Conservation (phyloP, 2,797 vertebrate genomes). For the Tokudaia muenninki region DNA sequence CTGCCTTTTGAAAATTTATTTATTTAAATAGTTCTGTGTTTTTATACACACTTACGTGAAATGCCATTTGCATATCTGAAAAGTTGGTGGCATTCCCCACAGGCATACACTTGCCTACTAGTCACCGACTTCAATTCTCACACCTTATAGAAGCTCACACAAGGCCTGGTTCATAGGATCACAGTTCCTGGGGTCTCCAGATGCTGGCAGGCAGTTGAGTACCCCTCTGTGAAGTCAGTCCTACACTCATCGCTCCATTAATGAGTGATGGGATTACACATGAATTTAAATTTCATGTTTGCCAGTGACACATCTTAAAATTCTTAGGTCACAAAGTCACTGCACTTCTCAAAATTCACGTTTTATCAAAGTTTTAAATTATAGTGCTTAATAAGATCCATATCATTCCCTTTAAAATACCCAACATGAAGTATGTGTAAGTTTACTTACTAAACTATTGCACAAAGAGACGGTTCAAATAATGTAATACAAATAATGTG, state of each 20-base stretch:
- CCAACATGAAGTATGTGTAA: background rate
- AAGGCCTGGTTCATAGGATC: background rate
- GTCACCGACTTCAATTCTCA: background rate
- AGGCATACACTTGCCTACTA: background rate
- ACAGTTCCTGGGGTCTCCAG: background rate
- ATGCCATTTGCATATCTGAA: background rate
- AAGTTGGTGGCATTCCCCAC: background rate
- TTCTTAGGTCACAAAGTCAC: background rate
- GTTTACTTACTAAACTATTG: background rate
- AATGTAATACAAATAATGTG: background rate
- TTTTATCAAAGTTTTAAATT: constrained; percentile 13
- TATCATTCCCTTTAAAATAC: background rate
- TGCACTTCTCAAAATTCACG: constrained; percentile 7
- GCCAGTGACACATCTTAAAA: background rate
- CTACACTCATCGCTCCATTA: background rate
- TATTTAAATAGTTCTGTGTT: background rate
- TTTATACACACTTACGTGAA: background rate
- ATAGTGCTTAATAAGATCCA: background rate
- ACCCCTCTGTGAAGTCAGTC: background rate
- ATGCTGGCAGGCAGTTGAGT: background rate
- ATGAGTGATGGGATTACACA: background rate
- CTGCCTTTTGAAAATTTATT: constrained; percentile 3
- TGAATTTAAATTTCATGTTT: background rate
- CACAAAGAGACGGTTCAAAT: background rate
- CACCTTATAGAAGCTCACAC: background rate